phyloP scores from a whole-genome alignment of 2,888 invertebrate genomes.

The Chorisops tibialis region DNA sequence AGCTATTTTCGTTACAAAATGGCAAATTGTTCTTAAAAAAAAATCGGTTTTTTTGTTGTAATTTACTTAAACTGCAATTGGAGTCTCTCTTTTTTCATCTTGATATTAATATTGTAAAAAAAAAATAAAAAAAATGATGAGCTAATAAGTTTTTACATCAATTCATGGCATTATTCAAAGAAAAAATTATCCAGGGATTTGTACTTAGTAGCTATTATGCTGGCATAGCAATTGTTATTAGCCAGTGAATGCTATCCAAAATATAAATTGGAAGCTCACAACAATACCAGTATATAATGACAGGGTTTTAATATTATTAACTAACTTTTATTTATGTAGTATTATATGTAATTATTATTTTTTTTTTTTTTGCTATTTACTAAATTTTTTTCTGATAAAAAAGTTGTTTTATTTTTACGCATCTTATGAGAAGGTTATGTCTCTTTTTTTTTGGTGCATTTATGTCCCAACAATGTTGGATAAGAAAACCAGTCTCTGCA shows the following conservation, averaged over 20 bases:
- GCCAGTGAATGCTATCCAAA: conserved; percentile 7
- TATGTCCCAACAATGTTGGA: too few species aligned
- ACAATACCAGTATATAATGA: conserved; percentile 28
- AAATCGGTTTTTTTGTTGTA: too few species aligned
- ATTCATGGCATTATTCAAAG: conserved; percentile 23
- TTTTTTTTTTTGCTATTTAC: conserved; percentile 25
- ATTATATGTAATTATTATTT: conserved; percentile 22
- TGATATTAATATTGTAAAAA: background rate
- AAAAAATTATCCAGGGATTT: conserved; percentile 17
- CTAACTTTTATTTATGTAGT: conserved; percentile 26
- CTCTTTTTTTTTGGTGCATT: too few species aligned
- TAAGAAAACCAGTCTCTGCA: too few species aligned
- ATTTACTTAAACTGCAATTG: too few species aligned
- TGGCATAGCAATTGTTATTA: conserved; percentile 17
- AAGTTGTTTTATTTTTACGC: conserved; percentile 14
- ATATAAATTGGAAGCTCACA: conserved; percentile 14
- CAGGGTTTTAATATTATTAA: conserved; percentile 28
- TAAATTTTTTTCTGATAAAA: conserved; percentile 22
- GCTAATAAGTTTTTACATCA: conserved; percentile 6
- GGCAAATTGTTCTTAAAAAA: background rate
- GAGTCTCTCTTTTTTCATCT: too few species aligned
- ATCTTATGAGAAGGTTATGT: too few species aligned
- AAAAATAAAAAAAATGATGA: conserved; percentile 1
- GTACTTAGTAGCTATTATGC: conserved; percentile 15
- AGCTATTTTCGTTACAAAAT: background rate